phyloP scores from a whole-genome alignment of 2,113 vertebrate genomes.

The Notothenia rossii region DNA sequence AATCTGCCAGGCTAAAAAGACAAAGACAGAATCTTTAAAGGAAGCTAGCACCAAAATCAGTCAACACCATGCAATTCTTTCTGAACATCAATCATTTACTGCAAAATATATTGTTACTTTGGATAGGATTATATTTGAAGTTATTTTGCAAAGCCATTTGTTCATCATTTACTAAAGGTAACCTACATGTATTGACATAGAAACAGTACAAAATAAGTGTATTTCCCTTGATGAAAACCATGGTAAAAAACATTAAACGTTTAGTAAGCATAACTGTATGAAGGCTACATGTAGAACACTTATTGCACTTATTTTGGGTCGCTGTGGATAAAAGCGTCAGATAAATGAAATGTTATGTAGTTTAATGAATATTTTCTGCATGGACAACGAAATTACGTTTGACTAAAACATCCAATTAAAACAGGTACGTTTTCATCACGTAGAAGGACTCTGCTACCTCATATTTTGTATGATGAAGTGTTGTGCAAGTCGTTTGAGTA shows the following conservation, averaged over 20 bases:
- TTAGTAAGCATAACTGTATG: too few relatives aligned
- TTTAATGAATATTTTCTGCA: too few relatives aligned
- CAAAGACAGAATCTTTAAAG: conserved; percentile 7
- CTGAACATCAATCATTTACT: neutral
- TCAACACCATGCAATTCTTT: neutral
- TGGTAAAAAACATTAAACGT: neutral
- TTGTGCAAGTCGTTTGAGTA: neutral
- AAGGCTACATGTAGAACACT: too few relatives aligned
- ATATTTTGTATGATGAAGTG: too few relatives aligned
- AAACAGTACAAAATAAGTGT: neutral
- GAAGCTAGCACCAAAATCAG: neutral
- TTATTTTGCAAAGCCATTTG: neutral
- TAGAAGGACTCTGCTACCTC: too few relatives aligned
- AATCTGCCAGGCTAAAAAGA: conserved; percentile 33
- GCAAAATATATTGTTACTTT: neutral
- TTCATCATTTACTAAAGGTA: neutral
- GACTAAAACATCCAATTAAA: too few relatives aligned
- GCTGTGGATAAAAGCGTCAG: too few relatives aligned
- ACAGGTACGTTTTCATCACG: too few relatives aligned
- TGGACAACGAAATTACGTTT: too few relatives aligned
- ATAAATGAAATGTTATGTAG: too few relatives aligned
- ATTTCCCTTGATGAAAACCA: neutral
- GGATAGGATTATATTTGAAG: neutral
- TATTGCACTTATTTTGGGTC: too few relatives aligned
- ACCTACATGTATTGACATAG: neutral